Evolutionary conservation across 2,797 vertebrate genomes (phyloP), one percentile per base, ranked within the genome.

Genomic region (Mus minutoides): DNA sequence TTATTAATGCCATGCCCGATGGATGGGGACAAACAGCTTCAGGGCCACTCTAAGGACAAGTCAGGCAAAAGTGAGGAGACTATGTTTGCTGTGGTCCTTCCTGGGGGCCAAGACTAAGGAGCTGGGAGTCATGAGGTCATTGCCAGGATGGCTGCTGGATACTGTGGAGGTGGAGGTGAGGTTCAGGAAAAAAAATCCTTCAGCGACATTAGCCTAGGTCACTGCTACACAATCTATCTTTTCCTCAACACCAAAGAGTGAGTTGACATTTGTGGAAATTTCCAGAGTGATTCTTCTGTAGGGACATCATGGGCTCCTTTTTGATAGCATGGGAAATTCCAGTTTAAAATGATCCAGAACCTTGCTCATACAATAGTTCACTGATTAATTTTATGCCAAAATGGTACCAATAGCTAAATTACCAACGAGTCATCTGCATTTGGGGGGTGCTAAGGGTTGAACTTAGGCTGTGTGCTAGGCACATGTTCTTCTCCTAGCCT

Each of bases 211-310:
- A 90, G 40, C 95, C 73, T 90, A 77, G 75, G 43, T 62, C 49
- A 52, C 52, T 85, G 37, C 71, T 54, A 13, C 49, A 83, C 64
- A 73, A 40, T 90, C 29, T 88, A 19, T 89, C 88, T 92, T 52
- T 76, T 91, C 80, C 49, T 91, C 54, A 95, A 1, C 46, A 85
- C 76, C 87, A 87, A 80, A 77, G 58, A 96, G 12, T 54, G 37
- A 95, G 58, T 22, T 90, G 93, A 83, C 71, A 83, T 93, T 73
- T 76, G 49, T 96, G 97, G 95, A 97, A 97, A 97, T 90, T 96
- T 97, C 93, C 97, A 97, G 77, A 86, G 22, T 79, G 92, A 92
- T 91, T 97, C 69, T 95, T 94, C 88, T 77, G 52, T 86, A 85
- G 92, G 94, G 49, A 97, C 71, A 93, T 91, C 88, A 58, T 58